Evolutionary conservation across 2,888 invertebrate genomes (phyloP).

Genomic region (Eumacrocentrus americanus): DNA sequence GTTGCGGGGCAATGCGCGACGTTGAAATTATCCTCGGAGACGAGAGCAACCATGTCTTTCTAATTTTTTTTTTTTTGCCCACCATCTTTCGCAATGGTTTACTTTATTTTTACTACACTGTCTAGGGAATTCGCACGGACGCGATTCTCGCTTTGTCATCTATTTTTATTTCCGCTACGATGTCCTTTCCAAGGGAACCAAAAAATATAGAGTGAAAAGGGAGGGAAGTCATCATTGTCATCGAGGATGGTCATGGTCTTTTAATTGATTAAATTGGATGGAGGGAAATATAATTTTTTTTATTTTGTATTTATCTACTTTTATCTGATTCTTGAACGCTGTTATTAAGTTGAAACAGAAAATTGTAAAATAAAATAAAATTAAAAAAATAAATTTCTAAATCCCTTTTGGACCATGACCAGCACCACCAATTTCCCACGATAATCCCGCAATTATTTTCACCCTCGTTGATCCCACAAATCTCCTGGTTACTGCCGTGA

Average conservation of each 20-base stretch:
- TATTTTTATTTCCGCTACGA: neutral
- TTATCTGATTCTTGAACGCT: slow-evolving; percentile 1
- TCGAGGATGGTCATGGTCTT: too few species aligned
- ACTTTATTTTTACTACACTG: neutral
- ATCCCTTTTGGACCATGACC: too few species aligned
- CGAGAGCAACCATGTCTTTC: neutral
- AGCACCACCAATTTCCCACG: neutral
- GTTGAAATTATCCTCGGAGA: neutral
- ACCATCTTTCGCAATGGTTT: neutral
- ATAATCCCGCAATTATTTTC: neutral
- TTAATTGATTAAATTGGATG: neutral
- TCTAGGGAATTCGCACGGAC: neutral
- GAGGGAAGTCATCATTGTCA: neutral
- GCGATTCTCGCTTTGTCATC: neutral
- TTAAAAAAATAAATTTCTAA: neutral
- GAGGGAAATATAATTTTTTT: neutral
- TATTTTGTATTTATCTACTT: neutral
- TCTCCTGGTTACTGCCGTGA: too few species aligned
- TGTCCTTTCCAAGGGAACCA: too few species aligned
- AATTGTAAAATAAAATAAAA: neutral
- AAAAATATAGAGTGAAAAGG: neutral
- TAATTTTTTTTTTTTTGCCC: neutral
- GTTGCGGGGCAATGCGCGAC: neutral
- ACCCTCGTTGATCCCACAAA: neutral
- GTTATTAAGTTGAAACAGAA: slow-evolving; percentile 3